Percentiles rank a stretch among this genome's conserved stretches.
phyloP scores from a whole-genome alignment of 92 coral and sea anemone species.

The Desmophyllum pertusum region DNA sequence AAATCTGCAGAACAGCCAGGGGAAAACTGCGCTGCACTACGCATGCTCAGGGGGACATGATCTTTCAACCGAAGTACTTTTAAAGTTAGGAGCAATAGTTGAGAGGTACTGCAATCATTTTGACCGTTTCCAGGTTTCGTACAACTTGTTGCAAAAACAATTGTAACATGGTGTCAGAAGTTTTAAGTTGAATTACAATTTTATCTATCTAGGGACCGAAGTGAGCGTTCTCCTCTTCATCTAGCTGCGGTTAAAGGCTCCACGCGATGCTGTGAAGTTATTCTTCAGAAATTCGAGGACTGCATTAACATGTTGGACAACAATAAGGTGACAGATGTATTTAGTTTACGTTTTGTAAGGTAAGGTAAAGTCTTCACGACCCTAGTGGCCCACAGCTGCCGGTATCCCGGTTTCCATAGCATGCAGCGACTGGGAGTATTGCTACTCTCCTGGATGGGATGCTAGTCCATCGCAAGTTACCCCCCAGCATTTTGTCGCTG shows the following conservation, averaged over 20 bases:
- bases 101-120: slow-evolving; percentile 59
- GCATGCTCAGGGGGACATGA: slow-evolving; percentile 84
- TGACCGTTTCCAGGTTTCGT: too few species aligned
- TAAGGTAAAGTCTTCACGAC: too few species aligned
- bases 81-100: slow-evolving; percentile 75
- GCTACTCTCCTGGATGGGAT: too few species aligned
- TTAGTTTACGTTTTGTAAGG: not conserved
- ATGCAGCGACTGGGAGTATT: too few species aligned
- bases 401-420: too few species aligned
- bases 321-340: slow-evolving; percentile 48
- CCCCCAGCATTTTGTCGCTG: too few species aligned
- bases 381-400: too few species aligned
- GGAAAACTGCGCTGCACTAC: slow-evolving; percentile 76
- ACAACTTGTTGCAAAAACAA: not conserved
- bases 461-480: too few species aligned
- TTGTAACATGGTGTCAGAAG: too few species aligned
- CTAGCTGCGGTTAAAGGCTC: slow-evolving; percentile 71
- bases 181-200: not conserved
- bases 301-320: slow-evolving; percentile 67
- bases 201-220: slow-evolving; percentile 50
- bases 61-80: slow-evolving; percentile 64
- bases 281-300: slow-evolving; percentile 54
- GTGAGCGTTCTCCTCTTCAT: slow-evolving; percentile 72
- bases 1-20: slow-evolving; percentile 75
- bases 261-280: slow-evolving; percentile 43